phyloP scores from a whole-genome alignment of 2,888 invertebrate genomes.

The Heliconius aoede region DNA sequence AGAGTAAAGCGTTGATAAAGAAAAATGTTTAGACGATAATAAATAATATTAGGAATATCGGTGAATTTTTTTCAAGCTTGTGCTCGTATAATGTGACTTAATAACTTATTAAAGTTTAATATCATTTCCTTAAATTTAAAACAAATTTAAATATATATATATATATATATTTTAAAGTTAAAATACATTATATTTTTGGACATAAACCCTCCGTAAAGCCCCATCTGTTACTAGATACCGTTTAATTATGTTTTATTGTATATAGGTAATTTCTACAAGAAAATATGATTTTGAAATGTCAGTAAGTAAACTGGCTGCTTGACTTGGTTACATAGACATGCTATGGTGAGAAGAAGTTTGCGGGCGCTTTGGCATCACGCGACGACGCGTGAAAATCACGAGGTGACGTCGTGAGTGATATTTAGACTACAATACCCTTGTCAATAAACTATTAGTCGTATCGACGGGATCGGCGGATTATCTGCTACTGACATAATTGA shows the following conservation, averaged over 20 bases:
- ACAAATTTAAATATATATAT: too few relatives aligned
- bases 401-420: conserved; percentile 63
- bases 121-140: too few relatives aligned
- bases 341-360: conserved; percentile 44
- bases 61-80: not conserved
- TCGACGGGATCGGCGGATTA: conserved; percentile 64
- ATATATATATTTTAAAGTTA: too few relatives aligned
- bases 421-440: conserved; percentile 62
- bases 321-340: too few relatives aligned
- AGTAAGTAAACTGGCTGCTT: conserved; percentile 43
- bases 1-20: not conserved
- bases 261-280: not conserved
- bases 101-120: not conserved
- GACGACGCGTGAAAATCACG: conserved; percentile 71
- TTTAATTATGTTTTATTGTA: not conserved
- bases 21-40: not conserved
- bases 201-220: not conserved
- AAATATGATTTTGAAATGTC: conserved; percentile 43
- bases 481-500: conserved; percentile 57
- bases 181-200: not conserved
- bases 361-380: conserved; percentile 69
- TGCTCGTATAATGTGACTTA: not conserved
- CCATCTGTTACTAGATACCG: conserved; percentile 1
- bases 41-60: not conserved
- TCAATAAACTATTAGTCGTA: conserved; percentile 61